These are phyloP conservation scores for Glaucopsyche alexis DNA, from an alignment of 2,888 invertebrate species.

Conservation along the genomic window DNA sequence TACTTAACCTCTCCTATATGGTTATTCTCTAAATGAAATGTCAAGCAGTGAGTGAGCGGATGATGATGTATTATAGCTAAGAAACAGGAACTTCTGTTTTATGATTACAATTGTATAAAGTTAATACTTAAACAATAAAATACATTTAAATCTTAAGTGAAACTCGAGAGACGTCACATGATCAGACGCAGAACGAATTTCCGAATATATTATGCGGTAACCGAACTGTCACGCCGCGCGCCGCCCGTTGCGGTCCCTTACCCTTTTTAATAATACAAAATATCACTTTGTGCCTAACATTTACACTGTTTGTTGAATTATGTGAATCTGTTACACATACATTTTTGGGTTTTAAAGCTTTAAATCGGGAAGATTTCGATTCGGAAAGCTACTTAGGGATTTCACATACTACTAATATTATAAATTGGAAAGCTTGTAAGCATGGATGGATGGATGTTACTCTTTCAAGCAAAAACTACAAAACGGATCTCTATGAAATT, in stretches of 20 bases:
- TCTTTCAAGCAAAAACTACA: no score
- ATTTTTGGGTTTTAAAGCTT: neutral
- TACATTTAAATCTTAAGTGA: neutral
- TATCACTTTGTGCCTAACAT: neutral
- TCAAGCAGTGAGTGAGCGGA: no score
- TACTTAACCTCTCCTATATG: neutral
- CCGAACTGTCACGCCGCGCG: neutral
- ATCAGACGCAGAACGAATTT: neutral
- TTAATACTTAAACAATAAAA: neutral
- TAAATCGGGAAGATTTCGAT: no score
- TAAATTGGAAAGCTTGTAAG: no score
- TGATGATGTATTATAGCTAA: no score
- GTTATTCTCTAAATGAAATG: no score
- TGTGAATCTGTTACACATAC: neutral
- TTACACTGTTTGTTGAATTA: neutral
- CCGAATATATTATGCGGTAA: neutral
- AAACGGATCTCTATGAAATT: no score
- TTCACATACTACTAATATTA: no score
- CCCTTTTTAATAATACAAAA: conserved; percentile 20
- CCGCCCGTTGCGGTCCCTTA: neutral
- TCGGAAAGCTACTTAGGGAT: no score
- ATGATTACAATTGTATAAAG: neutral
- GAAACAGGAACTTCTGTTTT: no score
- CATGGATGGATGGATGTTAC: no score
- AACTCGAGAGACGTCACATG: neutral